Base-by-base conservation (phyloP, 2,797 vertebrate species). In the Neosilurus hyrtlii region DNA sequence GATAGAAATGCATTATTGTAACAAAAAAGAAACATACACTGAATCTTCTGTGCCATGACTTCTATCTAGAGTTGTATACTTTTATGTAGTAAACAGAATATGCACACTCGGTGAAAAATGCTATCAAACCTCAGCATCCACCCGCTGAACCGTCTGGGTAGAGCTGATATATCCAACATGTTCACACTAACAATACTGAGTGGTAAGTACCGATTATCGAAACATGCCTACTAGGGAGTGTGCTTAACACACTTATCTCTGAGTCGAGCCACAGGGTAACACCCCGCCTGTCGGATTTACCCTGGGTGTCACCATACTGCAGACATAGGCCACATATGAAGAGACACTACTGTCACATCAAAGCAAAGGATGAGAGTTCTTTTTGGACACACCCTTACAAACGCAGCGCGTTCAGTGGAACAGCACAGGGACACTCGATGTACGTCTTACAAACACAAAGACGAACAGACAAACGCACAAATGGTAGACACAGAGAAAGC, bases 171-270 rank as follows among this genome's bases (percentile, higher is more conserved):
- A 51, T 18, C 51, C 5, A 14, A 62, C 14, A 22, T 2, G 35
- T 61, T n/a, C 30, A 9, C 14, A 16, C 59, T 43, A 63, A 61
- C 2, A 9, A 26, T 16, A 77, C 51, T 5, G 9, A n/a, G 0
- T 7, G 59, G 63, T 9, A 26, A 1, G 59, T n/a, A n/a, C 20
- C 12, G 12, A 61, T 61, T 15, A 59, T 61, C 5, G 11, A 37
- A 59, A n/a, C 30, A 9, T 9, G 73, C 56, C 52, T 56, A 59
- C 20, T 14, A 70, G 14, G 24, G 54, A 59, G 70, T 49, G 49
- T 68, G 56, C 61, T 72, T 82, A 68, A 72, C 59, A 78, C 77
- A 87, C 90, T 91, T 92, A 90, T 90, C 22, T 86, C 67, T 49
- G 68, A 0, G 10, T 0, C 26, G 63, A 82, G 35, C 24, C 74